phyloP scores from a whole-genome alignment of 2,113 vertebrate species.

The Malaclemys terrapin region DNA sequence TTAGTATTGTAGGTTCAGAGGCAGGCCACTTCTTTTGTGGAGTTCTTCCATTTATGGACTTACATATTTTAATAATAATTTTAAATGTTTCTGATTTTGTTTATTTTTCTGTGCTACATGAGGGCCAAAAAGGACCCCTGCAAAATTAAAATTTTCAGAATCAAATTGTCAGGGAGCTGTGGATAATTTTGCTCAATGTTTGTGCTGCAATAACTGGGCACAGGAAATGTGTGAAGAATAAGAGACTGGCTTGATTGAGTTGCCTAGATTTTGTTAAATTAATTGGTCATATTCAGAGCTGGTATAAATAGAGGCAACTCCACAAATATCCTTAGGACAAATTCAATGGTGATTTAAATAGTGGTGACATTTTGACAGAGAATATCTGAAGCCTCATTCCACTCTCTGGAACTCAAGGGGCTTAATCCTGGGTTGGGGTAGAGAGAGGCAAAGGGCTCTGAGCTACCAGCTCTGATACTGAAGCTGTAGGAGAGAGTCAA shows the following conservation, averaged over 20 bases:
- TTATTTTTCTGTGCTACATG: background rate
- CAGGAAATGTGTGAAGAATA: background rate
- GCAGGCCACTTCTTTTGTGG: fast-evolving
- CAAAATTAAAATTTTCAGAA: background rate
- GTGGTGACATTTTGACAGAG: background rate
- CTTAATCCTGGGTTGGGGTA: fast-evolving
- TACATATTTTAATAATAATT: background rate
- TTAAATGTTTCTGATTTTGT: background rate
- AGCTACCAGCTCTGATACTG: fast-evolving
- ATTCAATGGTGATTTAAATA: background rate
- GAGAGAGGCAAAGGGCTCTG: background rate
- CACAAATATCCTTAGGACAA: background rate
- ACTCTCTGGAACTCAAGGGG: fast-evolving
- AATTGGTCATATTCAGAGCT: background rate
- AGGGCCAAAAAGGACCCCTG: background rate
- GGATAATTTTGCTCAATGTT: background rate
- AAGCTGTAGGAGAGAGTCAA: background rate
- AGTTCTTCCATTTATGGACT: background rate
- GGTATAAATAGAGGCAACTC: background rate
- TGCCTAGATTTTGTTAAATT: background rate
- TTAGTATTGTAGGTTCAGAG: fast-evolving
- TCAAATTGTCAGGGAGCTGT: background rate
- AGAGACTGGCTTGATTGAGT: background rate
- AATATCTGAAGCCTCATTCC: background rate
- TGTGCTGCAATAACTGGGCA: background rate